Conservation (phyloP, 2,888 invertebrate genomes). For the Yponomeuta malinellus region DNA sequence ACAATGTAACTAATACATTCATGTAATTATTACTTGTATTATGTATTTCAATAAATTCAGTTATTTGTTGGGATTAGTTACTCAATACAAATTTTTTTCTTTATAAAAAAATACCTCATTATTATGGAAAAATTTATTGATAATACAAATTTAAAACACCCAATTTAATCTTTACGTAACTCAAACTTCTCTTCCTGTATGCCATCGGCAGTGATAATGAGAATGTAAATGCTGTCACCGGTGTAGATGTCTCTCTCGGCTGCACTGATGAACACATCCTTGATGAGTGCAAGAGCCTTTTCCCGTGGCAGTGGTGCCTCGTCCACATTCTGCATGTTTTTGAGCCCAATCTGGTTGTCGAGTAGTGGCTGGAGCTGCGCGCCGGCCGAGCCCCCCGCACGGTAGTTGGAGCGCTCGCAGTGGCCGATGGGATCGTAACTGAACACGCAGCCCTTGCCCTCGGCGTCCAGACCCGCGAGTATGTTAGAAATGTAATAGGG, state of each 20-base stretch:
- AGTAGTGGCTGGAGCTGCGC: constrained; percentile 94
- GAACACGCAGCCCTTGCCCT: constrained; percentile 96
- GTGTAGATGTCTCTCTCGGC: constrained; percentile 98
- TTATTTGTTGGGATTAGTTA: constrained; percentile 45
- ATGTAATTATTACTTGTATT: constrained; percentile 46
- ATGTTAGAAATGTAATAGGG: constrained; percentile 98
- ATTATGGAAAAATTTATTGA: constrained; percentile 19
- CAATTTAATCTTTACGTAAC: constrained; percentile 89
- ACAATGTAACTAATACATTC: constrained; percentile 38
- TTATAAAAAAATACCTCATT: constrained; percentile 16
- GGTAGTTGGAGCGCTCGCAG: constrained; percentile 88
- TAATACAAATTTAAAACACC: constrained; percentile 10
- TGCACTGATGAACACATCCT: constrained; percentile 98
- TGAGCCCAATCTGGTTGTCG: constrained; percentile 95
- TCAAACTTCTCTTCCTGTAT: constrained; percentile 84
- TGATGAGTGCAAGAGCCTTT: constrained; percentile 88
- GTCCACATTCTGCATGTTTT: constrained; percentile 86
- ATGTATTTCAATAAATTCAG: constrained; percentile 49
- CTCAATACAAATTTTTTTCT: constrained; percentile 6
- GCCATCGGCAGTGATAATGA: constrained; percentile 92
- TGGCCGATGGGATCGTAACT: constrained; percentile 99
- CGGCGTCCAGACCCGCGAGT: constrained; percentile 93
- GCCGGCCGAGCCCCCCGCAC: constrained; percentile 94
- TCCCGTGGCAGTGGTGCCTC: constrained; percentile 82
- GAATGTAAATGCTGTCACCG: constrained; percentile 92